Percentiles rank a stretch among this genome's conserved stretches.
Conservation (phyloP, 2,113 vertebrate species). For the Aegypius monachus region DNA sequence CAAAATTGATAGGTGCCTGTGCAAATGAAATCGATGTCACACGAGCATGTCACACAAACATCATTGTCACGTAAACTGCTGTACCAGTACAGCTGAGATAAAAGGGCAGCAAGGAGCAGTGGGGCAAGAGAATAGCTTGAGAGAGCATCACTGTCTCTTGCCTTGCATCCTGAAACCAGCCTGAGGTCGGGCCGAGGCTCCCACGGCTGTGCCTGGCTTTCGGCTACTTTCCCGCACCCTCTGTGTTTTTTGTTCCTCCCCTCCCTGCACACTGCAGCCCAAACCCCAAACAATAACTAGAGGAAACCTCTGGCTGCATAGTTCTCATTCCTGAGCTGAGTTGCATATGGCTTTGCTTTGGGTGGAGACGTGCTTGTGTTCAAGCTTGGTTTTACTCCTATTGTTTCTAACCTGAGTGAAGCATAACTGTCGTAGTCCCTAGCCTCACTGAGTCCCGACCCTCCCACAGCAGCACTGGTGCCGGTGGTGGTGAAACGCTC, state of each 20-base stretch:
- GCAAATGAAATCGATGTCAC: rapidly evolving
- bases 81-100: not conserved
- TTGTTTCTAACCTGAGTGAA: constrained; percentile 27
- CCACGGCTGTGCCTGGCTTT: not conserved
- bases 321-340: constrained; percentile 54
- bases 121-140: not conserved
- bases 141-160: not conserved
- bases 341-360: constrained; percentile 42
- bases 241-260: constrained; percentile 7
- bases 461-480: not conserved
- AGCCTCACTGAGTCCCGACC: not conserved
- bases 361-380: not conserved
- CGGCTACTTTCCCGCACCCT: not conserved
- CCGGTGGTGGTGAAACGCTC: not conserved
- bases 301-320: constrained; percentile 62
- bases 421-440: not conserved
- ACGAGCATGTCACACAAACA: rapidly evolving
- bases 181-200: not conserved
- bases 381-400: not conserved
- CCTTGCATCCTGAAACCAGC: not conserved
- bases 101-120: not conserved
- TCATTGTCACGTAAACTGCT: not conserved
- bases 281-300: constrained; percentile 51
- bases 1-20: not conserved
- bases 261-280: not conserved